Base-by-base conservation (phyloP, 2,888 invertebrate genomes). In the Periphyllus acericola region DNA sequence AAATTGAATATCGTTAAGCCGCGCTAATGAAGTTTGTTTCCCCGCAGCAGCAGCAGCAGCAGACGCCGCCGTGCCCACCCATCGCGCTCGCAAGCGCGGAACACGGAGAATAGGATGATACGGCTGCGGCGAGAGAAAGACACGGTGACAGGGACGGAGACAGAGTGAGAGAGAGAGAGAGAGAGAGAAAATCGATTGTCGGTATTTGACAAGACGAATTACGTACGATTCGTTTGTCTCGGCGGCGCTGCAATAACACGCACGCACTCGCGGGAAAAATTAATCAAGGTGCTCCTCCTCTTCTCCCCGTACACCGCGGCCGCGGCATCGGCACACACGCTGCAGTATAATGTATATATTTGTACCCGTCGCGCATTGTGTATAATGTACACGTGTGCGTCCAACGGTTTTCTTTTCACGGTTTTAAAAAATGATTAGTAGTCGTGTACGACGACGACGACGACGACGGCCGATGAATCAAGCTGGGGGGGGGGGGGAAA, bases 121-220 rank as follows among this genome's bases (percentile, higher is more conserved):
- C n/a, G n/a, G n/a, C n/a, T n/a, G n/a, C n/a, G n/a, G n/a, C n/a
- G 36, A 36, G 6, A 36, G 6, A 36, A 6, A 36, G 6, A 71
- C 14, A 32, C 32, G 32, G 17, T 36, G 4, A 36, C 4, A 60
- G 25, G 21, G 17, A 60, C 2, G 2, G 25, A 34, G 40, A 40
- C 36, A n/a, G n/a, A n/a, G n/a, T 3, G 11, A 29, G 29, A 68
- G 25, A 68, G 68, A 60, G 60, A 60, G 29, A 68, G 25, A 68
- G 29, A n/a, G 32, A 40, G 66, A 76, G 46, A 32, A 55, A 79
- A 86, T 79, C 86, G 86, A 86, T 86, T 80, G 68, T 85, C 86
- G 71, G 78, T 36, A 74, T 85, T 85, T 79, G 78, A 84, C 76
- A 85, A 85, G 85, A 86, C 86, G 86, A 40, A 86, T 86, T 86